phyloP scores from a whole-genome alignment of 2,113 vertebrate genomes.

The Laticauda colubrina region DNA sequence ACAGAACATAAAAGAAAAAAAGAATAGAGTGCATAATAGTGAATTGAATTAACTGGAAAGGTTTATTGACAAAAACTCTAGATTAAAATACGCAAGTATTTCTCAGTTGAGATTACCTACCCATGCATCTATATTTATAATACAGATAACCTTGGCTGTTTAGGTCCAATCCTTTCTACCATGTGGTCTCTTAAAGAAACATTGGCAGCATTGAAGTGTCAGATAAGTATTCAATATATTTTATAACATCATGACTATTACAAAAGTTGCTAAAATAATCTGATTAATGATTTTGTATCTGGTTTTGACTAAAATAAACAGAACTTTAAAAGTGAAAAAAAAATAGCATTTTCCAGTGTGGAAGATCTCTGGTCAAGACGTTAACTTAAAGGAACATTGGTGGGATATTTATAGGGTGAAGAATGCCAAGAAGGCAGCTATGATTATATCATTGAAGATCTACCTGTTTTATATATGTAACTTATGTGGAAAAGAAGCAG shows the following conservation, averaged over 20 bases:
- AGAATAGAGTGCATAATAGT: not conserved
- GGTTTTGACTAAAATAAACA: not conserved
- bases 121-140: not conserved
- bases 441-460: not conserved
- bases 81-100: not conserved
- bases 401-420: not conserved
- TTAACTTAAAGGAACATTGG: not conserved
- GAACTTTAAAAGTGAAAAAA: not conserved
- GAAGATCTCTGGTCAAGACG: not conserved
- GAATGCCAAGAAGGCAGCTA: not conserved
- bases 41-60: not conserved
- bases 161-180: not conserved
- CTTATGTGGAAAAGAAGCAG: not conserved
- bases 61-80: not conserved
- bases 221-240: not conserved
- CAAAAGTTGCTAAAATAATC: not conserved
- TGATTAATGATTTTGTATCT: not conserved
- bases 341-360: not conserved
- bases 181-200: not conserved
- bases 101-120: not conserved
- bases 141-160: not conserved
- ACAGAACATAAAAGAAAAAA: not conserved
- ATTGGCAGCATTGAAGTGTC: not conserved
- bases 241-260: not conserved
- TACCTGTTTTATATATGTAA: not conserved